Evolutionary conservation across 2,888 invertebrate genomes (phyloP).

Genomic region (Argyresthia goedartella): DNA sequence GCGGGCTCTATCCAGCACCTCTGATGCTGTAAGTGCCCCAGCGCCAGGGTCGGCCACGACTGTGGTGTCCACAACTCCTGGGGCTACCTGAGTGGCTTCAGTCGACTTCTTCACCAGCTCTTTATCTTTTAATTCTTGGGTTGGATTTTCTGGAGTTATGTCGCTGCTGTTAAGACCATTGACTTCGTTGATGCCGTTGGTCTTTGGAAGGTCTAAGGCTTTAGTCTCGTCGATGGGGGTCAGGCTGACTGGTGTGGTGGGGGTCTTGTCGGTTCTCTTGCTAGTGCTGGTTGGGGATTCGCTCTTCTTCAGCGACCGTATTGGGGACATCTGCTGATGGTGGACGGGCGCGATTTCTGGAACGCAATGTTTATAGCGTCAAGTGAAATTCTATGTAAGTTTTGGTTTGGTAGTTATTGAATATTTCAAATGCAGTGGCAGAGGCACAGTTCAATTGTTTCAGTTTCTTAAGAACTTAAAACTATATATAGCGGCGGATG

Average conservation of each 20-base stretch:
- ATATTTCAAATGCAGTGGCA: not conserved
- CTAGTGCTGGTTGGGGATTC: constrained; percentile 61
- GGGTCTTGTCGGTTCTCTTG: constrained; percentile 64
- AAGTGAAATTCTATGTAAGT: not conserved
- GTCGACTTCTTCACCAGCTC: constrained; percentile 58
- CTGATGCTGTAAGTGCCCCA: constrained; percentile 74
- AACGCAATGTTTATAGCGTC: constrained; percentile 23
- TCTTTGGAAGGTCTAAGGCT: constrained; percentile 42
- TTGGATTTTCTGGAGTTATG: constrained; percentile 52
- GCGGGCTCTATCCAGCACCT: constrained; percentile 84
- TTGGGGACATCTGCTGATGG: constrained; percentile 67
- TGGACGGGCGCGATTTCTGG: constrained; percentile 66
- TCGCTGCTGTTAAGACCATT: constrained; percentile 44
- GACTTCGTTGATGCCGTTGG: constrained; percentile 20
- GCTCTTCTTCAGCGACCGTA: constrained; percentile 62
- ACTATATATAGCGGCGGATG: too few species aligned
- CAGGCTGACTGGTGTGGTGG: constrained; percentile 59
- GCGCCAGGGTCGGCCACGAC: constrained; percentile 52
- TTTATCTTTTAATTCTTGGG: constrained; percentile 42
- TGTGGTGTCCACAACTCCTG: constrained; percentile 69
- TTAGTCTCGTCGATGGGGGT: constrained; percentile 65
- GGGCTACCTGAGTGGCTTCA: constrained; percentile 63
- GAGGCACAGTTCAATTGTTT: too few species aligned
- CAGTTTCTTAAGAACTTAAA: not conserved
- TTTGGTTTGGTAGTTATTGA: not conserved